Conservation (phyloP, 2,888 invertebrate genomes). For the Phyllotreta striolata region DNA sequence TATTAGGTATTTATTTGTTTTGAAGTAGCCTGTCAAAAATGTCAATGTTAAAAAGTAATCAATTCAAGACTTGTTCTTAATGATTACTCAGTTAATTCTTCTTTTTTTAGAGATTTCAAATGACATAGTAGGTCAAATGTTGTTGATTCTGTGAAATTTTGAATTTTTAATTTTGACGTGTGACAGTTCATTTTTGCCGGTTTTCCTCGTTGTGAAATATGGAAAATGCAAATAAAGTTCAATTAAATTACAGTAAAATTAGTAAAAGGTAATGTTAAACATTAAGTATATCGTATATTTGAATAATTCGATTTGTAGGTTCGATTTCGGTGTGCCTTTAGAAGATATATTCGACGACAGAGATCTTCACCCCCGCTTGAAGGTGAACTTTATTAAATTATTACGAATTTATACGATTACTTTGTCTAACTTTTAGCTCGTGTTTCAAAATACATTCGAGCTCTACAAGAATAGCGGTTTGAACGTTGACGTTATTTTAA, state of each 20-base stretch:
- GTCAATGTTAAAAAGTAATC: too few relatives aligned
- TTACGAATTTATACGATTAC: conserved; percentile 3
- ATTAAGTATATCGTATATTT: neutral
- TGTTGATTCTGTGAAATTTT: too few relatives aligned
- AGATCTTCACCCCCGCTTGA: conserved; percentile 47
- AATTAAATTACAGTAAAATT: conserved; percentile 6
- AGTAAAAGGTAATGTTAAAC: conserved; percentile 11
- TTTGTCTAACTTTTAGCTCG: conserved; percentile 38
- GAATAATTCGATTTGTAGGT: conserved; percentile 32
- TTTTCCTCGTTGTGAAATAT: too few relatives aligned
- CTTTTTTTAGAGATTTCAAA: too few relatives aligned
- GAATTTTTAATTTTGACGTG: too few relatives aligned
- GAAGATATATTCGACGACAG: conserved; percentile 48
- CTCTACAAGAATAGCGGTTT: conserved; percentile 27
- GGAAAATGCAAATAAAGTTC: neutral
- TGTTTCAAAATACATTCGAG: conserved; percentile 40
- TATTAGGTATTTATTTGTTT: too few relatives aligned
- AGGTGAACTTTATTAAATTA: conserved; percentile 33
- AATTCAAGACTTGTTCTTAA: too few relatives aligned
- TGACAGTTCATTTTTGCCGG: too few relatives aligned
- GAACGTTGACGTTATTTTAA: conserved; percentile 36
- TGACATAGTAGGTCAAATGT: too few relatives aligned
- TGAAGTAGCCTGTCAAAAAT: too few relatives aligned
- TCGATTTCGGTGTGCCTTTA: conserved; percentile 49
- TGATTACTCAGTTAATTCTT: too few relatives aligned